phyloP scores from a whole-genome alignment of 2,797 vertebrate genomes.

The Diplodus sargus region DNA sequence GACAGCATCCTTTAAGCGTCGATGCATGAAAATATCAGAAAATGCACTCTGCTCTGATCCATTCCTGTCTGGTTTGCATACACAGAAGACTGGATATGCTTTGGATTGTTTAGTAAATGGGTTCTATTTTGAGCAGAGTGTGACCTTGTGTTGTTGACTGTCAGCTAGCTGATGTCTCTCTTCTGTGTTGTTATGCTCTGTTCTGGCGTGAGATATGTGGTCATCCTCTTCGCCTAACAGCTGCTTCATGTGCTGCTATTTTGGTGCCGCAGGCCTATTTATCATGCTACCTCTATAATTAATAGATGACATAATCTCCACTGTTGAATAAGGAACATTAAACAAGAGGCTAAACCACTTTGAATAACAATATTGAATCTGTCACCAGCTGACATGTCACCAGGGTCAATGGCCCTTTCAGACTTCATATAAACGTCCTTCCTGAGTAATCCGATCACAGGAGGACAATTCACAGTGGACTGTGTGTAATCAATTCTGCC shows the following conservation, averaged over 20 bases:
- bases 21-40: constrained; percentile 66
- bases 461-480: too few species aligned
- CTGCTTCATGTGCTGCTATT: constrained; percentile 71
- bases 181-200: constrained; percentile 64
- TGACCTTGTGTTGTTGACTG: constrained; percentile 77
- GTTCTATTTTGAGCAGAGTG: constrained; percentile 76
- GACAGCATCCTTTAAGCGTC: constrained; percentile 55
- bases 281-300: constrained; percentile 70
- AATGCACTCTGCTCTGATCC: constrained; percentile 72
- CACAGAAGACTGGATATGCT: constrained; percentile 57
- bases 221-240: constrained; percentile 68
- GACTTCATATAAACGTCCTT: too few species aligned
- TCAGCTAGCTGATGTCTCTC: constrained; percentile 71
- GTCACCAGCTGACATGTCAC: constrained; percentile 17
- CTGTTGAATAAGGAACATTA: constrained; percentile 59
- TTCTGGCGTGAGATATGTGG: constrained; percentile 67
- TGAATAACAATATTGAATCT: constrained; percentile 39
- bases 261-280: constrained; percentile 55
- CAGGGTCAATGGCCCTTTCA: constrained; percentile 6
- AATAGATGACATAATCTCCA: constrained; percentile 65
- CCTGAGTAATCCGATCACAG: too few species aligned
- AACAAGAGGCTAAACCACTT: constrained; percentile 43
- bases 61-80: constrained; percentile 66
- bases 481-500: too few species aligned
- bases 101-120: constrained; percentile 70